phyloP scores from a whole-genome alignment of 2,113 vertebrate genomes.

The Symphodus melops region DNA sequence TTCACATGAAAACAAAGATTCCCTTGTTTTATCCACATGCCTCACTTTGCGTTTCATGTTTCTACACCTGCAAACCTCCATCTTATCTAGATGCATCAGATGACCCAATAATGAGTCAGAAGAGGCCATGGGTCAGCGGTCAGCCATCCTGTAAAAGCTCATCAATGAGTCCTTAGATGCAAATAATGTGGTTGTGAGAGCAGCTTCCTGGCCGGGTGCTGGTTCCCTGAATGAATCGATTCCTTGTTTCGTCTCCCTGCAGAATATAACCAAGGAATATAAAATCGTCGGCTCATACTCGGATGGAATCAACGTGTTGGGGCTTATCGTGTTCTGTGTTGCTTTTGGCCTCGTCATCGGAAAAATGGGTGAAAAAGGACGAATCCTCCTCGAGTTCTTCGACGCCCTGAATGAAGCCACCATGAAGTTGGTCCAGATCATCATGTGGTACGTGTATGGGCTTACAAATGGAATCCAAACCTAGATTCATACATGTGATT shows the following conservation, averaged over 20 bases:
- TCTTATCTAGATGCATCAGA: slow-evolving; percentile 29
- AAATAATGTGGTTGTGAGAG: slow-evolving; percentile 34
- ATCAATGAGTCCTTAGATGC: slow-evolving; percentile 47
- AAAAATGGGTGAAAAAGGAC: slow-evolving; percentile 96
- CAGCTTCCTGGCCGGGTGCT: slow-evolving; percentile 23
- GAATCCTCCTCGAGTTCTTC: slow-evolving; percentile 95
- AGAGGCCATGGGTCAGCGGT: slow-evolving; percentile 24
- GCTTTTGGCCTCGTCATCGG: slow-evolving; percentile 96
- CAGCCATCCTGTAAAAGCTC: slow-evolving; percentile 20
- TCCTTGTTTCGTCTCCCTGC: slow-evolving; percentile 45
- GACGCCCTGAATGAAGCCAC: slow-evolving; percentile 97
- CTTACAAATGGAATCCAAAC: not conserved
- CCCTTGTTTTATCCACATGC: slow-evolving; percentile 15
- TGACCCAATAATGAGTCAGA: slow-evolving; percentile 21
- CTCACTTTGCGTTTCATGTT: slow-evolving; percentile 32
- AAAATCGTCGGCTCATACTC: slow-evolving; percentile 89
- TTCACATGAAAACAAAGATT: slow-evolving; percentile 5
- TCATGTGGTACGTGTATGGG: slow-evolving; percentile 92
- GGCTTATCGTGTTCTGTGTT: slow-evolving; percentile 95
- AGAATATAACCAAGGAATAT: slow-evolving; percentile 94
- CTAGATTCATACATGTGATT: no score
- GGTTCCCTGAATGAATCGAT: not conserved
- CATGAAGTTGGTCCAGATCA: slow-evolving; percentile 96
- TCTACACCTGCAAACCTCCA: slow-evolving; percentile 38
- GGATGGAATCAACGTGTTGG: slow-evolving; percentile 93